phyloP scores from a whole-genome alignment of 2,888 invertebrate genomes.

The Clanis bilineata region DNA sequence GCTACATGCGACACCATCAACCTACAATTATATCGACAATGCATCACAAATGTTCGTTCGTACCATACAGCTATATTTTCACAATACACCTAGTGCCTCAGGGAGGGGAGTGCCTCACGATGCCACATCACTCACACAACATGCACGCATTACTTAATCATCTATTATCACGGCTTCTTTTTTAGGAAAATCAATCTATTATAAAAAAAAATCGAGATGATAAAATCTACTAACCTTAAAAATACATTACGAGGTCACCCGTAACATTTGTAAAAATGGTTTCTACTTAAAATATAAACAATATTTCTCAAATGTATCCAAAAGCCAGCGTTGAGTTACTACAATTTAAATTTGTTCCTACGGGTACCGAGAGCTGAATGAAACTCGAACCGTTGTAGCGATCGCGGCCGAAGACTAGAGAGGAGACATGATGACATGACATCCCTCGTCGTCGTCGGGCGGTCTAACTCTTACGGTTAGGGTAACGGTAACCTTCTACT shows the following conservation, averaged over 20 bases:
- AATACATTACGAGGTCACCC: conserved; percentile 74
- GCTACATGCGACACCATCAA: conserved; percentile 51
- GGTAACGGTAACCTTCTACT: conserved; percentile 41
- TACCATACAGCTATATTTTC: conserved; percentile 53
- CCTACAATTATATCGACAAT: conserved; percentile 62
- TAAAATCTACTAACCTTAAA: conserved; percentile 78
- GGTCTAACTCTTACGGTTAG: background rate
- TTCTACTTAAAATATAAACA: conserved; percentile 70
- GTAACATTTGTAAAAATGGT: conserved; percentile 63
- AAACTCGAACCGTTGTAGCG: background rate
- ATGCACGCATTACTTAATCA: conserved; percentile 67
- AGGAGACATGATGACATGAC: too few species aligned
- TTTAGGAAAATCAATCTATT: conserved; percentile 69
- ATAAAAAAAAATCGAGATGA: conserved; percentile 68
- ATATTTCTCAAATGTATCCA: conserved; percentile 51
- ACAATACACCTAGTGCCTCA: conserved; percentile 55
- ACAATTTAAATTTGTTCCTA: conserved; percentile 42
- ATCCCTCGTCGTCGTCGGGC: background rate
- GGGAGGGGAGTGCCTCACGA: conserved; percentile 78
- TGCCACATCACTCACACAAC: conserved; percentile 67
- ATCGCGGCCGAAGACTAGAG: background rate
- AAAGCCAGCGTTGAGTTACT: conserved; percentile 47
- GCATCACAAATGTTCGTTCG: conserved; percentile 65
- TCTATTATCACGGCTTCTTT: conserved; percentile 81
- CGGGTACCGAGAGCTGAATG: conserved; percentile 48